A percentile compares a stretch with the other conserved stretches of the same genome.
These are phyloP conservation scores for Coturnix japonica DNA, from an alignment of 2,113 vertebrate species.

Conservation along the genomic window DNA sequence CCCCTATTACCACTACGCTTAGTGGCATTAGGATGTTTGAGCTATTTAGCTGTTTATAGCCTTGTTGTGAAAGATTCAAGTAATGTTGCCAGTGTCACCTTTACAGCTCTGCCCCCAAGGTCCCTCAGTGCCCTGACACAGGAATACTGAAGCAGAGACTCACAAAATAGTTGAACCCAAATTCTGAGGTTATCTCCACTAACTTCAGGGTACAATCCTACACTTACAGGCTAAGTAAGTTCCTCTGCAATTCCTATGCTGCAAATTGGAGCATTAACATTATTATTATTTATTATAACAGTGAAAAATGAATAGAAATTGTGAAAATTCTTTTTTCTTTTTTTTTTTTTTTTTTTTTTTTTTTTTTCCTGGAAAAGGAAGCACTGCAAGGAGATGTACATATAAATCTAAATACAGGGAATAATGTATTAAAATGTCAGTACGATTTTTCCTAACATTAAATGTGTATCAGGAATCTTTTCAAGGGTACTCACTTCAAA, in stretches of 20 bases:
- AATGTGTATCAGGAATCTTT: not conserved
- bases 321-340: not conserved
- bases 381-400: not conserved
- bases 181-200: not conserved
- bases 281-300: not conserved
- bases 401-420: not conserved
- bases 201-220: not conserved
- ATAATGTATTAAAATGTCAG: not conserved
- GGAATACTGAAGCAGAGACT: not conserved
- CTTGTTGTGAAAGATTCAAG: not conserved
- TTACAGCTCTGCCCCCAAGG: not conserved
- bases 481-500: not conserved
- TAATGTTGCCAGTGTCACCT: fast-evolving
- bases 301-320: not conserved
- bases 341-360: not conserved
- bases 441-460: not conserved
- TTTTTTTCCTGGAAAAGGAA: not conserved
- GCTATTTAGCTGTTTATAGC: not conserved
- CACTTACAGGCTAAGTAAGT: not conserved
- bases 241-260: not conserved
- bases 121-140: not conserved
- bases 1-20: not conserved
- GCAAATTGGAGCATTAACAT: not conserved
- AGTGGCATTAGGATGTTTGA: not conserved
- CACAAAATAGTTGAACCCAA: not conserved